Evolutionary conservation across 2,888 invertebrate genomes (phyloP).

Genomic region (Elmis aenea): DNA sequence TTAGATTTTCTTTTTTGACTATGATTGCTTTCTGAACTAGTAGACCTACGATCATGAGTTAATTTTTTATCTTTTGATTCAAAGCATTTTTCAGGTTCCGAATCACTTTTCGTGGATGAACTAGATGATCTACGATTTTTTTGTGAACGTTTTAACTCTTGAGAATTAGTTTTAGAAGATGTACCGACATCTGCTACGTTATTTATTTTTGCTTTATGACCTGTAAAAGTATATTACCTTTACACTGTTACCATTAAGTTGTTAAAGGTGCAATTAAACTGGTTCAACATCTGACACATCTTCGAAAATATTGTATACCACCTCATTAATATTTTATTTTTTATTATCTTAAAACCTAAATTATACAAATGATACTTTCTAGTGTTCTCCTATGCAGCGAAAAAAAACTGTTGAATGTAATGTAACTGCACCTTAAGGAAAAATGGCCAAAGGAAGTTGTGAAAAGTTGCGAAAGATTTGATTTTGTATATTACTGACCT

Average conservation of each 20-base stretch:
- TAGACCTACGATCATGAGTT: constrained; percentile 16
- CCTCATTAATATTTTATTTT: no score
- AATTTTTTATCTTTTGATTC: constrained; percentile 14
- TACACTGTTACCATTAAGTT: no score
- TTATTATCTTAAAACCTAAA: no score
- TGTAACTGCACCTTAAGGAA: no score
- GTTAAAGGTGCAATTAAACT: no score
- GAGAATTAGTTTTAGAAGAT: constrained; percentile 13
- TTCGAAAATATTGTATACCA: no score
- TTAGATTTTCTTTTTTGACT: constrained; percentile 22
- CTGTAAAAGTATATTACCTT: constrained; percentile 15
- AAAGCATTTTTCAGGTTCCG: constrained; percentile 15
- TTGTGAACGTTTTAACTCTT: constrained; percentile 13
- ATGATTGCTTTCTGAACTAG: constrained; percentile 24
- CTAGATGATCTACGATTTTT: constrained; percentile 17
- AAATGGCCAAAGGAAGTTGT: no score
- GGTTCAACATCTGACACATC: no score
- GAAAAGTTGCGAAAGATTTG: not conserved
- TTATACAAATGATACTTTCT: no score
- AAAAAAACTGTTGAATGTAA: no score
- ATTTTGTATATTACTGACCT: constrained; percentile 37
- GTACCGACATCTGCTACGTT: constrained; percentile 11
- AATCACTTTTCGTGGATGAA: constrained; percentile 23
- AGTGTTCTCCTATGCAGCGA: no score
- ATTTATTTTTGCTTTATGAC: constrained; percentile 11